Percentiles rank a stretch among this genome's conserved stretches.
These are phyloP conservation scores for Apteryx owenii DNA, from an alignment of 2,113 vertebrate species.

Conservation along the genomic window DNA sequence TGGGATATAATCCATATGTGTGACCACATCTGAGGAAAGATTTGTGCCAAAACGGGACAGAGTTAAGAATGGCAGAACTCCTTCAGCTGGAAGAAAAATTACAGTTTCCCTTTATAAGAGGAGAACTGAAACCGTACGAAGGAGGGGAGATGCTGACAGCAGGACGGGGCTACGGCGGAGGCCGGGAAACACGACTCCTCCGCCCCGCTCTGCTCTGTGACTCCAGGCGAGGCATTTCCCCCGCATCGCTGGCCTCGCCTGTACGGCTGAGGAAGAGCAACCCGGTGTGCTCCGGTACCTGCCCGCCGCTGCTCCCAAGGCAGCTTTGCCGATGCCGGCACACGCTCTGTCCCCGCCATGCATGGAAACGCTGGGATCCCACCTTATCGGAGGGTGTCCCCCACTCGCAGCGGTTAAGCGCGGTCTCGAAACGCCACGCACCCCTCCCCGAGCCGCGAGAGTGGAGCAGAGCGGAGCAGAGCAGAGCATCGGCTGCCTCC, in stretches of 20 bases:
- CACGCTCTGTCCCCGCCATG: no score
- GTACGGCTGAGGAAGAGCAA: not conserved
- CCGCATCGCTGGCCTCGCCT: not conserved
- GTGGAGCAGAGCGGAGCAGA: not conserved
- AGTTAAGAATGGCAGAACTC: not conserved
- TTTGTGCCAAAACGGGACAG: not conserved
- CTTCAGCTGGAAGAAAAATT: not conserved
- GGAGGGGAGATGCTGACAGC: not conserved
- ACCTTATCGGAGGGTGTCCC: not conserved
- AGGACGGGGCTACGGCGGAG: not conserved
- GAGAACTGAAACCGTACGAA: accelerated
- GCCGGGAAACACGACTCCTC: not conserved
- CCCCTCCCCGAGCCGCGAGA: accelerated
- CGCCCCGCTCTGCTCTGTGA: accelerated
- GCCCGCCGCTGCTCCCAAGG: not conserved
- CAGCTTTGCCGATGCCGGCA: not conserved
- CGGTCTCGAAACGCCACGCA: not conserved
- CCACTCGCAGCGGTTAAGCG: not conserved
- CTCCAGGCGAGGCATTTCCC: not conserved
- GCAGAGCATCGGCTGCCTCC: not conserved
- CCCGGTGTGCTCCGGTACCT: not conserved
- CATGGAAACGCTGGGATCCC: no score
- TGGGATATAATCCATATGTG: conserved; percentile 57
- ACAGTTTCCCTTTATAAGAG: not conserved
- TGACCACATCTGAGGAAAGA: conserved; percentile 63